Percentiles rank a stretch among this genome's conserved stretches.
Conservation (phyloP, 1,140 invertebrate genomes). For the Adelges cooleyi region DNA sequence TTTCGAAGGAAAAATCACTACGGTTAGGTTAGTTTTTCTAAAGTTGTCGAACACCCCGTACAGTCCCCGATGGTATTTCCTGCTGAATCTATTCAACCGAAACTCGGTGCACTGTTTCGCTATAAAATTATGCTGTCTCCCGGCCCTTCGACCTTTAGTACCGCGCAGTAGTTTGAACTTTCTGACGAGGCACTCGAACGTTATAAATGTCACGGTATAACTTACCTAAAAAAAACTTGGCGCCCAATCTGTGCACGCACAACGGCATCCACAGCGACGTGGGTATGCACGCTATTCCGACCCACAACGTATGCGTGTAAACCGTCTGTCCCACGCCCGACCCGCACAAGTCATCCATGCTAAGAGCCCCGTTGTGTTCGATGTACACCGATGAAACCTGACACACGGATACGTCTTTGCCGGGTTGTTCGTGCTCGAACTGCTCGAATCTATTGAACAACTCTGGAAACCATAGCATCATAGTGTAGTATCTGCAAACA, state of each 20-base stretch:
- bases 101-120: too few species aligned
- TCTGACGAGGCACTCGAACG: too few species aligned
- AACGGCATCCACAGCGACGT: constrained; percentile 58
- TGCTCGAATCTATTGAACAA: constrained; percentile 62
- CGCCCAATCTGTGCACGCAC: constrained; percentile 57
- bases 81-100: too few species aligned
- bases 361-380: constrained; percentile 29
- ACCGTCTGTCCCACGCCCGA: constrained; percentile 51
- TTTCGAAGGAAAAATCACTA: too few species aligned
- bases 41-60: too few species aligned
- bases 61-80: too few species aligned
- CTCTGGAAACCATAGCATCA: constrained; percentile 76
- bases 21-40: too few species aligned
- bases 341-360: constrained; percentile 42
- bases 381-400: constrained; percentile 48
- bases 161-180: too few species aligned
- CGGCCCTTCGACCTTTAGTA: too few species aligned
- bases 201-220: not conserved
- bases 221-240: constrained; percentile 61
- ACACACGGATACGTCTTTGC: constrained; percentile 51
- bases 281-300: constrained; percentile 59
- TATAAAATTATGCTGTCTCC: too few species aligned
- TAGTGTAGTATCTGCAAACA: constrained; percentile 59
- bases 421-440: constrained; percentile 50
- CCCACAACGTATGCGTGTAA: constrained; percentile 56